Evolutionary conservation across 2,797 vertebrate genomes (phyloP), one percentile per base, ranked within the genome.

Genomic region (Phataginus tetradactyla): DNA sequence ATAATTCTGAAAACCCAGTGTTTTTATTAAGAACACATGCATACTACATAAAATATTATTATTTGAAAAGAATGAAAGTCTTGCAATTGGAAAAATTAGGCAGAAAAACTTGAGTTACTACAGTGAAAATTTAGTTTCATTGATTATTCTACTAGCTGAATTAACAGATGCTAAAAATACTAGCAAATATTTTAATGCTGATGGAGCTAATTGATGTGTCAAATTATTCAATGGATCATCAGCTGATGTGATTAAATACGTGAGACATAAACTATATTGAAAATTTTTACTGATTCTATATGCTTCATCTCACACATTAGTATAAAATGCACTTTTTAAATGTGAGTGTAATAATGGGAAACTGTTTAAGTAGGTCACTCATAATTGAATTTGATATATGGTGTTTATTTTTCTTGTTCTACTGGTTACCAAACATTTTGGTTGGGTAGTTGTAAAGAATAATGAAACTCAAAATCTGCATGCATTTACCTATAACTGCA

Each of bases 351-450:
- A 86, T n/a, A 94, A 77, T 93, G 61, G 34, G 57, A 94, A 96
- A 97, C 57, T 96, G 3, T 93, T 97, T 96, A 97, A 97, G 74
- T 92, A 87, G 42, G 89, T 96, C 85, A 97, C 15, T 55, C 85
- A 83, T 95, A 97, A 90, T 92, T 97, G 75, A 96, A 91, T 84
- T 59, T 97, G 55, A 97, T 97, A 78, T 59, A 88, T 1, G 7
- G 15, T 96, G 63, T 96, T 97, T 97, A 86, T 97, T 94, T 97
- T 97, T 64, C 77, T 86, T 96, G 79, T 93, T 96, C 75, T 92
- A 64, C 51, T 95, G 64, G 92, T 92, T 34, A 97, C 34, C 39
- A 10, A 32, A 85, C 25, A 74, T 78, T 64, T 96, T 91, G 80
- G 17, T 93, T 98, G 78, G 7, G 37, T 97, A 77, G 83, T 96